A percentile compares a stretch with the other conserved stretches of the same genome.
Conservation (phyloP, 2,113 vertebrate genomes). For the Gasterosteus aculeatus region DNA sequence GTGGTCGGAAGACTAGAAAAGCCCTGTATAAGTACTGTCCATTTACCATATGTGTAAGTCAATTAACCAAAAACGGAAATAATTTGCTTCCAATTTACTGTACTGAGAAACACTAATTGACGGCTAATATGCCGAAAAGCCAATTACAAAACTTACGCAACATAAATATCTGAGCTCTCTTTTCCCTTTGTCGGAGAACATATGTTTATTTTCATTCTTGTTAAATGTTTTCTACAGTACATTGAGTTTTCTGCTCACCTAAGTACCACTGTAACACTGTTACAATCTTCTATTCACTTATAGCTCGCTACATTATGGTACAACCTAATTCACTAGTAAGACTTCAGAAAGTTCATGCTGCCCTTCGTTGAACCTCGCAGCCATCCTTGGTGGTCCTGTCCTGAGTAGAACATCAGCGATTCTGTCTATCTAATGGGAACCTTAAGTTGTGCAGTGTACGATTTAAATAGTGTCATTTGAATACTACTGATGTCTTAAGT, state of each 20-base stretch:
- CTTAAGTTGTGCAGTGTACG: slow-evolving; percentile 64
- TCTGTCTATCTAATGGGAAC: slow-evolving; percentile 69
- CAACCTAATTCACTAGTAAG: background rate
- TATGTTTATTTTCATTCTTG: background rate
- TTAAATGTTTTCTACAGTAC: background rate
- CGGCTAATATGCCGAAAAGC: background rate
- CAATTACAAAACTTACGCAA: background rate
- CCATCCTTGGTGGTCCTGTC: slow-evolving; percentile 74
- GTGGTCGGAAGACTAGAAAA: too few species aligned
- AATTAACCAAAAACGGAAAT: background rate
- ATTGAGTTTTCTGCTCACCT: background rate
- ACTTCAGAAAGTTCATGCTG: background rate
- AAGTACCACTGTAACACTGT: background rate
- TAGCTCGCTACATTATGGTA: background rate
- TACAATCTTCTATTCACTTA: too few species aligned
- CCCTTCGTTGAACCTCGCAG: slow-evolving; percentile 16
- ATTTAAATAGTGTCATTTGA: slow-evolving; percentile 78
- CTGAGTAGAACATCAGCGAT: slow-evolving; percentile 62
- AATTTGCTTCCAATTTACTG: background rate
- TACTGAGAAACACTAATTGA: background rate
- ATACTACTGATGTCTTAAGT: slow-evolving; percentile 78
- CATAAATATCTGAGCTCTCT: background rate
- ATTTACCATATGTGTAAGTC: background rate
- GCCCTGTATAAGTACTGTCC: too few species aligned
- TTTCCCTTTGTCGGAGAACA: background rate